phyloP scores from a whole-genome alignment of 1,140 invertebrate species.

The Gryllus bimaculatus region DNA sequence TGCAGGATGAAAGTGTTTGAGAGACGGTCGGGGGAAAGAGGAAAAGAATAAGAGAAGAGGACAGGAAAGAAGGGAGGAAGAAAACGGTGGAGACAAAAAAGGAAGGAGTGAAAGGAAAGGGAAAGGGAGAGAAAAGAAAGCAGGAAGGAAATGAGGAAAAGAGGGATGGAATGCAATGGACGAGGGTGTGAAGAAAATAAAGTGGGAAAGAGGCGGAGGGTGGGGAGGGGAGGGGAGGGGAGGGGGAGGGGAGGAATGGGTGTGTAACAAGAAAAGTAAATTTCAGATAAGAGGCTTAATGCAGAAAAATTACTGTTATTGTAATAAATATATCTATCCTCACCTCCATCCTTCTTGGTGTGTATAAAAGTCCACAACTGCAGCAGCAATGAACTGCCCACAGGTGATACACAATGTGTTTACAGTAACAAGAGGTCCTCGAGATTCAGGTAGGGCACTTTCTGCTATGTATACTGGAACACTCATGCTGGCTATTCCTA shows the following conservation, averaged over 20 bases:
- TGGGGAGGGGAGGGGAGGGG: neutral
- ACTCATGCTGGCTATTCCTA: slow-evolving; percentile 50
- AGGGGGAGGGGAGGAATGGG: neutral
- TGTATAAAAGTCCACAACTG: slow-evolving; percentile 45
- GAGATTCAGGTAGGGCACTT: slow-evolving; percentile 40
- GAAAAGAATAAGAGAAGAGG: too few species aligned
- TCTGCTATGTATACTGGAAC: slow-evolving; percentile 55
- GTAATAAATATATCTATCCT: neutral
- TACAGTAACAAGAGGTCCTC: slow-evolving; percentile 46
- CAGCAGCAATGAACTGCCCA: slow-evolving; percentile 46
- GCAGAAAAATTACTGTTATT: too few species aligned
- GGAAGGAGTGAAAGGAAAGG: too few species aligned
- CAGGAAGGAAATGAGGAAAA: too few species aligned
- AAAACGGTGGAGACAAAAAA: too few species aligned
- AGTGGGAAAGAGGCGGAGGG: too few species aligned
- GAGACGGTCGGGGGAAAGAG: too few species aligned
- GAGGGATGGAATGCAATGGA: too few species aligned
- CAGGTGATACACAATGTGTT: slow-evolving; percentile 50
- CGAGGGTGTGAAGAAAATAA: too few species aligned
- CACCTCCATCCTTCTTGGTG: slow-evolving; percentile 45
- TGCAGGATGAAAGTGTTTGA: too few species aligned
- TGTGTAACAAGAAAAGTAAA: neutral
- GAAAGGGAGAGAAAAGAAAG: too few species aligned
- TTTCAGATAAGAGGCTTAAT: neutral
- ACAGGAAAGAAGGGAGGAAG: too few species aligned